Conservation (phyloP, 2,888 invertebrate genomes). For the Patella depressa region DNA sequence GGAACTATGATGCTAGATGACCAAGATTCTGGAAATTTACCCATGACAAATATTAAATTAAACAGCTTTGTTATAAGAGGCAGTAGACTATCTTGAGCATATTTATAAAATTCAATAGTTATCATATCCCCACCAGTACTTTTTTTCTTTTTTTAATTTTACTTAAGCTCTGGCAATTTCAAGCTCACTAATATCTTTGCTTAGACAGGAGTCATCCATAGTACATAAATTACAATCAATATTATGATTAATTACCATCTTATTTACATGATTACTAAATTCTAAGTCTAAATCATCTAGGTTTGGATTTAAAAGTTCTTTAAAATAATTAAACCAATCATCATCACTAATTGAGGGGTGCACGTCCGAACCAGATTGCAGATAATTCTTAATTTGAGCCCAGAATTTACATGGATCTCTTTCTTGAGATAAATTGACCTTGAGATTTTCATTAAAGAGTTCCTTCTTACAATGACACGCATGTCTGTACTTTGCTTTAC, state of each 20-base stretch:
- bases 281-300: too few species aligned
- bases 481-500: background rate
- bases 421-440: background rate
- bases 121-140: background rate
- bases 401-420: background rate
- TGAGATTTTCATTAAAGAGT: background rate
- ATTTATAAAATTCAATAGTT: too few species aligned
- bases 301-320: background rate
- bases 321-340: background rate
- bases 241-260: too few species aligned
- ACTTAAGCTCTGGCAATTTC: too few species aligned
- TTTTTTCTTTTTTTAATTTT: constrained; percentile 4
- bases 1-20: background rate
- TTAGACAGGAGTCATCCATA: too few species aligned
- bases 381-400: background rate
- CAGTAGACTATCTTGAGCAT: background rate
- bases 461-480: background rate
- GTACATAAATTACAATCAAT: too few species aligned
- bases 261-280: too few species aligned
- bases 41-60: background rate
- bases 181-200: too few species aligned
- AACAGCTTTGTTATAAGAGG: background rate
- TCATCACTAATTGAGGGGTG: background rate
- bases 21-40: background rate
- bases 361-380: background rate